phyloP scores from a whole-genome alignment of 1,140 invertebrate species.

The Watersipora subatra region DNA sequence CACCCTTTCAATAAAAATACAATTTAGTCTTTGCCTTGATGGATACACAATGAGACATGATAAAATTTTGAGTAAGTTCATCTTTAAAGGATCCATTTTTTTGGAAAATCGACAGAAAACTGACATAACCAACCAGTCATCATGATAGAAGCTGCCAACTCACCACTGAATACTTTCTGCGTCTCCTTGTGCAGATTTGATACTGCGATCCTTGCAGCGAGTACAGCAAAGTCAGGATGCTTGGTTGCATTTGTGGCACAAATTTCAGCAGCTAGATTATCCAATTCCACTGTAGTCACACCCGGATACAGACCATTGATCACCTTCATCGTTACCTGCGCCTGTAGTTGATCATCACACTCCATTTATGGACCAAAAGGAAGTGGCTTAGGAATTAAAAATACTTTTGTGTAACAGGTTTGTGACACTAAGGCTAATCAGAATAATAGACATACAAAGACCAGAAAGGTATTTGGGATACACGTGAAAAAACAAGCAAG shows the following conservation, averaged over 20 bases:
- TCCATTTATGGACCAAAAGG: neutral
- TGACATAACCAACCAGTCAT: no score
- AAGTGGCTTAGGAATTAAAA: neutral
- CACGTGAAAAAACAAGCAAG: no score
- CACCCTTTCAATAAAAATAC: no score
- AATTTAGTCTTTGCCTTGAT: no score
- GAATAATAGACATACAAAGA: no score
- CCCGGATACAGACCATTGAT: conserved; percentile 87
- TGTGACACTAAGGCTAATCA: no score
- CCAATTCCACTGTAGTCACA: conserved; percentile 88
- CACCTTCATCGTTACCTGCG: conserved; percentile 47
- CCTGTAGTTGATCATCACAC: conserved; percentile 23
- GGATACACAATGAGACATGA: no score
- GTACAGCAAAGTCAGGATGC: conserved; percentile 89
- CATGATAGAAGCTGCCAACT: no score
- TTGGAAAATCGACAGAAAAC: no score
- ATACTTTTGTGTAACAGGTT: neutral
- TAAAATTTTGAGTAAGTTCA: no score
- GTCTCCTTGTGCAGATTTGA: conserved; percentile 93
- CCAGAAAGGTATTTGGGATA: no score
- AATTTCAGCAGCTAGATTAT: conserved; percentile 92
- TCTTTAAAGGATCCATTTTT: no score
- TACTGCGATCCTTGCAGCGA: conserved; percentile 87
- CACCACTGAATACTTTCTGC: conserved; percentile 40
- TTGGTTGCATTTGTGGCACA: conserved; percentile 87